Evolutionary conservation across 2,797 vertebrate species (phyloP), one percentile per base, ranked within the genome.

Genomic region (Channa striata): DNA sequence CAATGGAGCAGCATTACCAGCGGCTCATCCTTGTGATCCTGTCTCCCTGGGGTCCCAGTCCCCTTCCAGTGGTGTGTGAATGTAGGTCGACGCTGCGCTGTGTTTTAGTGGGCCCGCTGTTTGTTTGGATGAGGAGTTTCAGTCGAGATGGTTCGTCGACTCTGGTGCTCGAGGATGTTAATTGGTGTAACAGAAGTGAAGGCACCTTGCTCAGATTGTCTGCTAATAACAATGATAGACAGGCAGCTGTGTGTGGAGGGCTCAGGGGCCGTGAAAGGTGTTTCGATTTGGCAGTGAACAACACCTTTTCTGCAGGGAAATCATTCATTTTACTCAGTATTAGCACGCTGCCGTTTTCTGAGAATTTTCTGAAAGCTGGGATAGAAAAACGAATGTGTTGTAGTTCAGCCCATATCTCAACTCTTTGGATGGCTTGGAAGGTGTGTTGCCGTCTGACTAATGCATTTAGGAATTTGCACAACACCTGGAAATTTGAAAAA

Each of bases 21-120:
- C 89, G 83, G 92, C 89, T 92, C 90, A 91, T 88, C 90, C 92
- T 87, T 92, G 88, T 91, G 92, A 92, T 92, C 88, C 87, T 72
- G 77, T 47, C 62, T 84, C 88, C 86, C 87, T 1, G 64, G 83
- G 80, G 85, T 71, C 69, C 81, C 64, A 4, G 68, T 87, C 81
- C 83, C 77, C 65, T 84, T 86, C 81, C 83, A 79, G 59, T 67
- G 56, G 58, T 74, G 84, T 76, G 78, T 44, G 49, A 90, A 93
- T 92, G 88, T 93, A 92, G 92, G 92, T 92, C 90, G 82, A 46
- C n/a, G n/a, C 86, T 40, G 78, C 49, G 19, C 81, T 77, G 75
- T 59, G 85, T 62, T 86, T 87, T 80, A 73, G 72, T 10, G 39
- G 57, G 63, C 74, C 59, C 33, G 70, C 70, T 72, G 77, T 87